Evolutionary conservation across 2,888 invertebrate genomes (phyloP).

Genomic region (Anthoptus insignis): DNA sequence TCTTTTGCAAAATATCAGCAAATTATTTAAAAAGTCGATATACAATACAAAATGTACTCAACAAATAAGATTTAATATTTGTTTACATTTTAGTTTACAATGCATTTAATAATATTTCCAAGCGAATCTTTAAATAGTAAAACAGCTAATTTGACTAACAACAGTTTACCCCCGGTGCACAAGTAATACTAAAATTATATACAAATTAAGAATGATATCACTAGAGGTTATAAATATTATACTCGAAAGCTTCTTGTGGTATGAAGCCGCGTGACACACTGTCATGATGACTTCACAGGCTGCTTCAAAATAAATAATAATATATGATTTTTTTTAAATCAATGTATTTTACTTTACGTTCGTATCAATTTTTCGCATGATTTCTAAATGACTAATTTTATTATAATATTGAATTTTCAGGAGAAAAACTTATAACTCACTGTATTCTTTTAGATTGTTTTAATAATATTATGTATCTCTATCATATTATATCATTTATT

Average conservation of each 20-base stretch:
- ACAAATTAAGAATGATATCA: slow-evolving; percentile 73
- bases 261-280: not conserved
- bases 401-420: too few relatives aligned
- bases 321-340: too few relatives aligned
- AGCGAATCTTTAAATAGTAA: not conserved
- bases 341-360: too few relatives aligned
- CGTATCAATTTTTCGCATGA: too few relatives aligned
- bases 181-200: slow-evolving; percentile 70
- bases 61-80: not conserved
- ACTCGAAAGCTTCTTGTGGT: slow-evolving; percentile 14
- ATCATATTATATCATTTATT: not conserved
- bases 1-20: not conserved
- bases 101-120: not conserved
- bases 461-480: not conserved
- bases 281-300: not conserved
- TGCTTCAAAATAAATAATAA: slow-evolving; percentile 1
- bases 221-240: slow-evolving; percentile 54
- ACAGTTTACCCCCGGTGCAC: not conserved
- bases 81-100: not conserved
- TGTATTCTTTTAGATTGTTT: not conserved
- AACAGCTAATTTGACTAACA: not conserved
- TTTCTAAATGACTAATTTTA: too few relatives aligned
- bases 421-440: too few relatives aligned
- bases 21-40: too few relatives aligned
- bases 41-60: too few relatives aligned